Evolutionary conservation across 2,113 vertebrate genomes (phyloP).

Genomic region (Equus przewalskii): DNA sequence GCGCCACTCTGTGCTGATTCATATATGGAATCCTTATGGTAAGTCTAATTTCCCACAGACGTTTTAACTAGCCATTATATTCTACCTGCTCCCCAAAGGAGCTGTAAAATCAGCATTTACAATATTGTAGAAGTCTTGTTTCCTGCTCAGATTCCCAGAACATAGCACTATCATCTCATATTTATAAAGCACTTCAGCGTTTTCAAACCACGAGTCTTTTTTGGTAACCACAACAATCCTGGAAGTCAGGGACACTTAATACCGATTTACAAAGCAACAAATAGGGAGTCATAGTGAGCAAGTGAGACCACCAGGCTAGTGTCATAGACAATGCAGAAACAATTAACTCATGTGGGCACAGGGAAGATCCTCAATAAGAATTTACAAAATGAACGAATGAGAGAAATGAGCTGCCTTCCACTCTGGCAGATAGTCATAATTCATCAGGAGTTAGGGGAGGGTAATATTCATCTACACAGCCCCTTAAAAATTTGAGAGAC

Average conservation of each 20-base stretch:
- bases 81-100: constrained; percentile 22
- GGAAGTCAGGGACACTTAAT: neutral
- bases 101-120: neutral
- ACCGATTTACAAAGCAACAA: neutral
- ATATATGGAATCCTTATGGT: neutral
- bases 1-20: neutral
- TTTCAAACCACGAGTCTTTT: neutral
- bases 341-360: neutral
- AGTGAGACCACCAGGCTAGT: neutral
- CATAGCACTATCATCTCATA: neutral
- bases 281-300: neutral
- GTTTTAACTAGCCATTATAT: neutral
- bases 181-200: neutral
- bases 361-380: neutral
- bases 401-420: neutral
- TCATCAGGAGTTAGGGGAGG: neutral
- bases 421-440: neutral
- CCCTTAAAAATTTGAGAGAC: neutral
- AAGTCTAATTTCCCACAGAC: constrained; percentile 15
- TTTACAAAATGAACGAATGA: neutral
- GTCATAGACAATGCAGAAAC: neutral
- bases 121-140: neutral
- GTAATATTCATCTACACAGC: neutral
- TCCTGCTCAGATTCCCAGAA: constrained; percentile 40
- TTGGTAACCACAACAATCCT: neutral